A percentile compares a stretch with the other conserved stretches of the same genome.
These are phyloP conservation scores for Mus musculus DNA, from an alignment of 2,113 vertebrate species.

Conservation along the genomic window DNA sequence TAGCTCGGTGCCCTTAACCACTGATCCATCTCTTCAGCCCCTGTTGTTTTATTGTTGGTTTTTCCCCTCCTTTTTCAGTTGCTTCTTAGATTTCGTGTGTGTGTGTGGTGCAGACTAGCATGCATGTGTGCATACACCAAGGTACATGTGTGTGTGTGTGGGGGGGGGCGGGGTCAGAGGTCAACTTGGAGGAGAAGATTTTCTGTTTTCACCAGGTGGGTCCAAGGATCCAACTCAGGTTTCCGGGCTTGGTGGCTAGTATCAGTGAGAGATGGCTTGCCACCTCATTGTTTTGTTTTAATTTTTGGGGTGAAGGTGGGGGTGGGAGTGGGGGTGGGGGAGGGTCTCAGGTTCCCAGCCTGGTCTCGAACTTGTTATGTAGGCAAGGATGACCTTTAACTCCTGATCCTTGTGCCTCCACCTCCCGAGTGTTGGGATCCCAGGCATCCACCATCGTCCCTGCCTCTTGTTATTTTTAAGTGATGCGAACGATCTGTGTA, in stretches of 20 bases:
- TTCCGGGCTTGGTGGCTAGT: background rate
- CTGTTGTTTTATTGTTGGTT: background rate
- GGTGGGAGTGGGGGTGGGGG: no score
- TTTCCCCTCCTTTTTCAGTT: background rate
- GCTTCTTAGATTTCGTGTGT: background rate
- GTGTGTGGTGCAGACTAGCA: background rate
- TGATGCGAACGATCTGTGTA: background rate
- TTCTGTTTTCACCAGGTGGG: background rate
- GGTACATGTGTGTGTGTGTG: background rate
- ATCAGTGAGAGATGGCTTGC: no score
- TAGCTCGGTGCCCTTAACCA: no score
- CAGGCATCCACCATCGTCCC: background rate
- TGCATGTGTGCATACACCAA: background rate
- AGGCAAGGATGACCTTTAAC: background rate
- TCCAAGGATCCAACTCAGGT: background rate
- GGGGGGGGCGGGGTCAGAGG: background rate
- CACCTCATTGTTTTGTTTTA: background rate
- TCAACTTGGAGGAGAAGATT: background rate
- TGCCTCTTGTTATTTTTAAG: background rate
- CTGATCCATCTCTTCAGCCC: background rate
- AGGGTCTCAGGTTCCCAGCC: background rate
- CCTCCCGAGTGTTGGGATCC: background rate
- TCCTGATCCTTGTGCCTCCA: background rate
- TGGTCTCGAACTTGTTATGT: background rate
- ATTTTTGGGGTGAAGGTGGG: background rate